Percentiles rank a stretch among this genome's conserved stretches.
Evolutionary conservation across 2,113 vertebrate genomes (phyloP).

Genomic region (Hypanus sabinus): DNA sequence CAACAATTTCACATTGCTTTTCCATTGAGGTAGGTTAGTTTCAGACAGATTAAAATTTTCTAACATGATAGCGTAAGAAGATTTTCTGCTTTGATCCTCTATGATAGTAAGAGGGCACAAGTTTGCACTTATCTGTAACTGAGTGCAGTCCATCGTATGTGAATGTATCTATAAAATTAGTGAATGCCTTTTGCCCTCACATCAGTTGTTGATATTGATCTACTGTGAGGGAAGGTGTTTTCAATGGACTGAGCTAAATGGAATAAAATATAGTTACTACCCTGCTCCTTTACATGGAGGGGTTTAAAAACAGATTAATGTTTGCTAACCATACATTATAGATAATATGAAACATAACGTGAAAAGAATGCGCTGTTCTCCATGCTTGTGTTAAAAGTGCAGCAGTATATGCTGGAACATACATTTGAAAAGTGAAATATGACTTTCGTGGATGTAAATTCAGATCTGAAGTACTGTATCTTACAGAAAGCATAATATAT

Average conservation of each 20-base stretch:
- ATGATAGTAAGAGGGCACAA: neutral
- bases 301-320: neutral
- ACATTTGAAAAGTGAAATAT: neutral
- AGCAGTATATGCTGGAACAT: neutral
- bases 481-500: neutral
- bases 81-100: neutral
- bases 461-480: conserved; percentile 5
- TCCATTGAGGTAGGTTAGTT: neutral
- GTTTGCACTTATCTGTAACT: neutral
- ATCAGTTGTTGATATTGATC: neutral
- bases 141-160: neutral
- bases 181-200: neutral
- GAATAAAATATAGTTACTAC: neutral
- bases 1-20: neutral
- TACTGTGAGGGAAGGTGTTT: neutral
- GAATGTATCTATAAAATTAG: neutral
- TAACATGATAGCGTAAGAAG: neutral
- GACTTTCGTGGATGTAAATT: neutral
- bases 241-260: neutral
- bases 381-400: conserved; percentile 1
- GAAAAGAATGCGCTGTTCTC: neutral
- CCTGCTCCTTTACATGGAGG: neutral
- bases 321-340: neutral
- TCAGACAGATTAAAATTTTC: neutral
- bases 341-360: neutral